Evolutionary conservation across 2,888 invertebrate species (phyloP).

Genomic region (Cyclophora punctaria): DNA sequence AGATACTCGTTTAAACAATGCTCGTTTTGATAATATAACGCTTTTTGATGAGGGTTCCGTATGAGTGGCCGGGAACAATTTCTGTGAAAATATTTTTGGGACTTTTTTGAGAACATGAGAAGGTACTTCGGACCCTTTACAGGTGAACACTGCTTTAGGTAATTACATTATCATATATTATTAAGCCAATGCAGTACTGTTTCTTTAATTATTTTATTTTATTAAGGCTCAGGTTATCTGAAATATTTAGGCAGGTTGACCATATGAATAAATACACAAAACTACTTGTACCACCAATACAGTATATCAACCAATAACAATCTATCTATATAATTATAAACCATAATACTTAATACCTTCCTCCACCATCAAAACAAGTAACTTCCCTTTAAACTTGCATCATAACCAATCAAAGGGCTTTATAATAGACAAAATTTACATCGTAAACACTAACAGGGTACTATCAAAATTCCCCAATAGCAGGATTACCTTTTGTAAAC

Average conservation of each 20-base stretch:
- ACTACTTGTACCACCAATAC: too few species aligned
- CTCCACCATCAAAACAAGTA: slow-evolving; percentile 27
- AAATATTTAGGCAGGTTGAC: background rate
- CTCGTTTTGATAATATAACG: slow-evolving; percentile 60
- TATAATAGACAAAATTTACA: slow-evolving; percentile 72
- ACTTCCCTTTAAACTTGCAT: slow-evolving; percentile 46
- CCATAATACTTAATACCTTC: slow-evolving; percentile 6
- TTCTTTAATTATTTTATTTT: too few species aligned
- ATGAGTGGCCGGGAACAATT: slow-evolving; percentile 24
- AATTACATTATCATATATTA: background rate
- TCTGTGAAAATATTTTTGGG: slow-evolving; percentile 13
- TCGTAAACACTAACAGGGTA: slow-evolving; percentile 65
- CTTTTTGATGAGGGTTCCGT: slow-evolving; percentile 41
- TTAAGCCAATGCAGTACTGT: too few species aligned
- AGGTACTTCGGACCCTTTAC: slow-evolving; percentile 9
- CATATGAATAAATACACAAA: background rate
- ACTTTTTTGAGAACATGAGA: slow-evolving; percentile 13
- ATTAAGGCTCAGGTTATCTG: too few species aligned
- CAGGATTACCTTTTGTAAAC: slow-evolving; percentile 75
- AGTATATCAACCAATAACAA: too few species aligned
- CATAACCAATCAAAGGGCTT: slow-evolving; percentile 68
- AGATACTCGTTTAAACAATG: slow-evolving; percentile 58
- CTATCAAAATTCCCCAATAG: slow-evolving; percentile 64
- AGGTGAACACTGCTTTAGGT: too few species aligned
- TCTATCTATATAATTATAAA: too few species aligned